Percentiles rank a stretch among this genome's conserved stretches.
phyloP scores from a whole-genome alignment of 2,113 vertebrate genomes.

The Gracilinanus agilis region DNA sequence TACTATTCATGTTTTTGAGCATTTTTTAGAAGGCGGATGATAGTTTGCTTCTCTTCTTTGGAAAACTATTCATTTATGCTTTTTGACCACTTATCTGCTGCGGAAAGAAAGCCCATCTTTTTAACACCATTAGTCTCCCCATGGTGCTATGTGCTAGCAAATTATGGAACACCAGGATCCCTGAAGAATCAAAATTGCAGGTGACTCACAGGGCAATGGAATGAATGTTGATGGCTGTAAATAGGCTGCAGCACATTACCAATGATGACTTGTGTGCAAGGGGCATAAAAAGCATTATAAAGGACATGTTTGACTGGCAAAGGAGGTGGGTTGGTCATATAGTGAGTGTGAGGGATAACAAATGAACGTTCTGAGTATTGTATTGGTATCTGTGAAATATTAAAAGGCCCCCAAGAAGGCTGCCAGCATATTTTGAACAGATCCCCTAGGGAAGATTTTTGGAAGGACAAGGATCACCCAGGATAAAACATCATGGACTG shows the following conservation, averaged over 20 bases:
- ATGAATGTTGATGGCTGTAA: not conserved
- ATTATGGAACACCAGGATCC: not conserved
- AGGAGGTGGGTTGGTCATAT: not conserved
- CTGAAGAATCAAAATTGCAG: conserved; percentile 1
- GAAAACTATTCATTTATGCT: not conserved
- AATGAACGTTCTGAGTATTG: not conserved
- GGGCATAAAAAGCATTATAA: not conserved
- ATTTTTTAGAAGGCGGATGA: not conserved
- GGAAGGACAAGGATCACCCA: not conserved
- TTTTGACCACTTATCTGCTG: not conserved
- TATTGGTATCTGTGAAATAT: not conserved
- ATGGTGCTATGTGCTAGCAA: not conserved
- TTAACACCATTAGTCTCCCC: not conserved
- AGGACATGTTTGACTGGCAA: conserved; percentile 3
- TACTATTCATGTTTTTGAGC: not conserved
- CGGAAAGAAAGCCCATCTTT: not conserved
- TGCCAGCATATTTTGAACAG: not conserved
- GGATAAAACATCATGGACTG: not conserved
- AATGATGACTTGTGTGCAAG: not conserved
- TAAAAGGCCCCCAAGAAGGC: not conserved
- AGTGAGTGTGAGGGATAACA: not conserved
- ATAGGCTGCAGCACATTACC: conserved; percentile 2
- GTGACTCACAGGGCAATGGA: not conserved
- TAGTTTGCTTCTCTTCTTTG: not conserved
- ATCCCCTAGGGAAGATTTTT: not conserved